A percentile compares a stretch with the other conserved stretches of the same genome.
These are phyloP conservation scores for Stichopus chloronotus DNA, from an alignment of 35 echinoderm and acorn worm genomes.

Conservation along the genomic window DNA sequence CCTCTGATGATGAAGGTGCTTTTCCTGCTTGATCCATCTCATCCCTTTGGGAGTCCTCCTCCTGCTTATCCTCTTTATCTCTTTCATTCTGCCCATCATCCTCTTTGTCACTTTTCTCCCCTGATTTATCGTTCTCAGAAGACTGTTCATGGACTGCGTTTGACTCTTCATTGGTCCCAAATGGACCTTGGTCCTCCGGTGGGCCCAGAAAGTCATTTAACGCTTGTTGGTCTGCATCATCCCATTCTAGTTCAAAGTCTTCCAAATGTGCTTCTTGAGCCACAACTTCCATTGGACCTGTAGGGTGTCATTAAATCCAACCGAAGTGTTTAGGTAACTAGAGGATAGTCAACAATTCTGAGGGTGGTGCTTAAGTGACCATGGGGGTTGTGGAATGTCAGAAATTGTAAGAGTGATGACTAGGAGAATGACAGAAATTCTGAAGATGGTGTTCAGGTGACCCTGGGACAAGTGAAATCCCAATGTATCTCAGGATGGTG, in stretches of 20 bases:
- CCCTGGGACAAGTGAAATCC: no score
- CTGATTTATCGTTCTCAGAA: neutral
- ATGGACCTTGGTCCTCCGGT: conserved; percentile 11
- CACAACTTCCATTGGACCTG: conserved; percentile 24
- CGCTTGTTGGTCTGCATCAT: conserved; percentile 23
- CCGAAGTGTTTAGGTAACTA: neutral
- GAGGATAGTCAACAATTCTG: neutral
- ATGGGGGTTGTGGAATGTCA: no score
- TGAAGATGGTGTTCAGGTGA: neutral
- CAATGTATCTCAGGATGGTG: no score
- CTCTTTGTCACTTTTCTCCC: neutral
- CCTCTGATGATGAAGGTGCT: no score
- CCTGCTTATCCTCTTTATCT: neutral
- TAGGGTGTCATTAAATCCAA: neutral
- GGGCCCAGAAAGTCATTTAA: conserved; percentile 44
- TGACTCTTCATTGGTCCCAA: neutral
- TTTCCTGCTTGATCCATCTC: neutral
- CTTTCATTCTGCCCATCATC: neutral
- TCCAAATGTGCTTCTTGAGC: conserved; percentile 32
- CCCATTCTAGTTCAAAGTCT: conserved; percentile 52
- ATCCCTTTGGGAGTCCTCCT: neutral
- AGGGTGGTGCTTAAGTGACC: neutral
- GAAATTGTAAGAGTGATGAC: neutral
- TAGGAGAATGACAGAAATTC: neutral
- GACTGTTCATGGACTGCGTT: neutral